Percentiles rank a stretch among this genome's conserved stretches.
Conservation (phyloP, 2,113 vertebrate genomes). For the Notarius quadriscutis region DNA sequence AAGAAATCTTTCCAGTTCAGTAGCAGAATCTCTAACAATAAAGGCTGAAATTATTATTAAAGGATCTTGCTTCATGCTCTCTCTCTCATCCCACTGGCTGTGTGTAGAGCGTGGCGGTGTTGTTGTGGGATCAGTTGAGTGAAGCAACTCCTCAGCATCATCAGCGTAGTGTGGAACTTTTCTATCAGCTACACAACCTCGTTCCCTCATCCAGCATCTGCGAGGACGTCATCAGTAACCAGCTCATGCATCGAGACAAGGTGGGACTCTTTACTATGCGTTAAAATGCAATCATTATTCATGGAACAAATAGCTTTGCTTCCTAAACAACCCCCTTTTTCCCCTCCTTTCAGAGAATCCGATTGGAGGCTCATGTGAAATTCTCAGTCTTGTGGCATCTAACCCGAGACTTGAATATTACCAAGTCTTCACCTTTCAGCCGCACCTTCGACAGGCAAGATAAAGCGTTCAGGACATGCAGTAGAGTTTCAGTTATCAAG, state of each 20-base stretch:
- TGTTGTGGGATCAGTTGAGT: conserved; percentile 90
- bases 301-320: neutral
- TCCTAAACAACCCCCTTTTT: conserved; percentile 1
- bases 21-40: no score
- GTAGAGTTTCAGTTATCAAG: neutral
- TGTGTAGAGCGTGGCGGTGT: conserved; percentile 85
- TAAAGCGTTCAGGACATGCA: neutral
- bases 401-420: conserved; percentile 93
- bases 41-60: no score
- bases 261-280: conserved; percentile 62
- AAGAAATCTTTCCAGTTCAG: no score
- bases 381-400: conserved; percentile 98
- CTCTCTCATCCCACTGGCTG: neutral
- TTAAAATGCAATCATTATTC: neutral
- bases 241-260: conserved; percentile 95
- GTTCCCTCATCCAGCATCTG: conserved; percentile 96
- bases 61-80: no score
- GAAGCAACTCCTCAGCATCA: conserved; percentile 93
- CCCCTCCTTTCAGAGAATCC: conserved; percentile 78
- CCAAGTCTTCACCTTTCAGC: conserved; percentile 92
- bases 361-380: conserved; percentile 92
- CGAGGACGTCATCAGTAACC: conserved; percentile 97
- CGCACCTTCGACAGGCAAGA: conserved; percentile 95
- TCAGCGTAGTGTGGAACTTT: conserved; percentile 95
- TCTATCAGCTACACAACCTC: conserved; percentile 97